A percentile compares a stretch with the other conserved stretches of the same genome.
Conservation (phyloP, 2,797 vertebrate genomes). For the Myoxocephalus aenaeus region DNA sequence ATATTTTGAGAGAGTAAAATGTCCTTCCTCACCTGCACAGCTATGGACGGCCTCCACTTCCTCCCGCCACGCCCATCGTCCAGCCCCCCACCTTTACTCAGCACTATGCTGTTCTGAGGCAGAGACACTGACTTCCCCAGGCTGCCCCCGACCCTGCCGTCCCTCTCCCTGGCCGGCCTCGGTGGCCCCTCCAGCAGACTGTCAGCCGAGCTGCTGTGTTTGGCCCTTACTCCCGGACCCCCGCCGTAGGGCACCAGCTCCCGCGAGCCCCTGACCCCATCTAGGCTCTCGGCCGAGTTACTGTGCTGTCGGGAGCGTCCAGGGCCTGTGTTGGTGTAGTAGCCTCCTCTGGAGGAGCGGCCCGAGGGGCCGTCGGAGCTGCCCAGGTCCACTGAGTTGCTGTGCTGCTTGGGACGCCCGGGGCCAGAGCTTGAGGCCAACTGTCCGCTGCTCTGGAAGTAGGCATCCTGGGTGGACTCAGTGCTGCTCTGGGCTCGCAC, state of each 20-base stretch:
- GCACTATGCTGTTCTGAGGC: constrained; percentile 87
- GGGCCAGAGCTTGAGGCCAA: constrained; percentile 61
- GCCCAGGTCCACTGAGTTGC: constrained; percentile 89
- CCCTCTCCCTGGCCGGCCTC: constrained; percentile 73
- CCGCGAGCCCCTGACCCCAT: constrained; percentile 80
- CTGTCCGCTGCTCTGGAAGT: constrained; percentile 87
- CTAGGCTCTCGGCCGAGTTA: constrained; percentile 95
- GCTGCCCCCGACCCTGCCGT: constrained; percentile 74
- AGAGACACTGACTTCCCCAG: constrained; percentile 85
- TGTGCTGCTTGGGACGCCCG: constrained; percentile 83
- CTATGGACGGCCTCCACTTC: constrained; percentile 97
- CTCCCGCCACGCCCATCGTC: constrained; percentile 86
- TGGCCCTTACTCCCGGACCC: constrained; percentile 78
- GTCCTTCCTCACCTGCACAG: constrained; percentile 89
- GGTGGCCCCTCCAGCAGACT: constrained; percentile 83
- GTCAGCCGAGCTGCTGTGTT: constrained; percentile 93
- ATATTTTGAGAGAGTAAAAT: background rate
- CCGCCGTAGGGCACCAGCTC: constrained; percentile 78
- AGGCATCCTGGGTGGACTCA: constrained; percentile 96
- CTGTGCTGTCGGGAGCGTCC: constrained; percentile 87
- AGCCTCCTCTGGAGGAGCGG: constrained; percentile 78
- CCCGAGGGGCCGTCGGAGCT: constrained; percentile 76
- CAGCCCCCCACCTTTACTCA: constrained; percentile 86
- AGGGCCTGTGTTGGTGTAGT: constrained; percentile 72
- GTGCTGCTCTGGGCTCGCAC: constrained; percentile 99